These are phyloP conservation scores for Enteromius treurensis DNA, from an alignment of 2,797 vertebrate genomes.

Conservation along the genomic window DNA sequence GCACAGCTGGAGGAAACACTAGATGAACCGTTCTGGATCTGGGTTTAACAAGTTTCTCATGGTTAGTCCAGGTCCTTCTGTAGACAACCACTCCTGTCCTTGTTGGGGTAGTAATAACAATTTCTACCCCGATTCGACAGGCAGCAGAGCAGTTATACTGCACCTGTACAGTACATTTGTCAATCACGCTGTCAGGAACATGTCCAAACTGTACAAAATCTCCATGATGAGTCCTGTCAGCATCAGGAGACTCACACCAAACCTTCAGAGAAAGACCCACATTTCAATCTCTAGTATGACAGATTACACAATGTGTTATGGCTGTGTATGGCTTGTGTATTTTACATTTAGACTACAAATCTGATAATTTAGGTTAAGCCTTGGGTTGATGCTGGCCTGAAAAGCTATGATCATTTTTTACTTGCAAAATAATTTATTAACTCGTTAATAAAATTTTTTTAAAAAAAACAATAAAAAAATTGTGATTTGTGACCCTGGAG, in stretches of 20 bases:
- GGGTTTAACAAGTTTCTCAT: conserved; percentile 66
- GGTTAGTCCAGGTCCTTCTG: conserved; percentile 84
- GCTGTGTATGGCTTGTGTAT: too few species aligned
- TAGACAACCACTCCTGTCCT: conserved; percentile 81
- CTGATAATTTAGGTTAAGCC: background rate
- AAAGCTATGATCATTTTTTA: background rate
- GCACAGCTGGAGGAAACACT: conserved; percentile 82
- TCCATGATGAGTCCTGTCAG: conserved; percentile 57
- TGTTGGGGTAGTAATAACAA: conserved; percentile 79
- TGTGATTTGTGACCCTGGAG: background rate
- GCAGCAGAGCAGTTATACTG: conserved; percentile 84
- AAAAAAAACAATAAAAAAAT: background rate
- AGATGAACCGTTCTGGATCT: conserved; percentile 77
- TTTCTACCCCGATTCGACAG: conserved; percentile 84
- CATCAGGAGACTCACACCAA: conserved; percentile 65
- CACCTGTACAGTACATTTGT: conserved; percentile 79
- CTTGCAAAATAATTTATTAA: background rate
- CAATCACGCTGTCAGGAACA: conserved; percentile 78
- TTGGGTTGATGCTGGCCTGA: too few species aligned
- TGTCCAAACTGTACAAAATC: conserved; percentile 83
- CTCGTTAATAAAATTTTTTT: too few species aligned
- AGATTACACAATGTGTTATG: background rate
- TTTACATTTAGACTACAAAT: background rate
- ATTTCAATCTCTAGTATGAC: background rate
- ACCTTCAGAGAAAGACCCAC: conserved; percentile 69